Percentiles rank a stretch among this genome's conserved stretches.
These are phyloP conservation scores for Agelastica alni DNA, from an alignment of 2,888 invertebrate species.

Conservation along the genomic window DNA sequence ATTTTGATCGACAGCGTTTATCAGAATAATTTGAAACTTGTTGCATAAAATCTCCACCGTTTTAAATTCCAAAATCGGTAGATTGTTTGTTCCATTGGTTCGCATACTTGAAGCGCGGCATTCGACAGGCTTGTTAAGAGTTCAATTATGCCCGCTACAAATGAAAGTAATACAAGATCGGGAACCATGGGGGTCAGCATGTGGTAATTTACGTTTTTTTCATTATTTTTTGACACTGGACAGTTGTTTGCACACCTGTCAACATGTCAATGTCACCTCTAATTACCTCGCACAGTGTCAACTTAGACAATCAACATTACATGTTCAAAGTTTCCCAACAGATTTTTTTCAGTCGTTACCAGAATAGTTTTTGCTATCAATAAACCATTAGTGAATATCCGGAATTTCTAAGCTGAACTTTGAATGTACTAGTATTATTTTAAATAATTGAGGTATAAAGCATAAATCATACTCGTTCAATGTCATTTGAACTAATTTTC, in stretches of 20 bases:
- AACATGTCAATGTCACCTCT: constrained; percentile 1
- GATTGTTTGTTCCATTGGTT: constrained; percentile 52
- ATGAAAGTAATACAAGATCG: constrained; percentile 87
- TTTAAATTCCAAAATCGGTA: constrained; percentile 67
- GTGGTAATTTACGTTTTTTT: constrained; percentile 52
- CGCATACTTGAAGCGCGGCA: constrained; percentile 48
- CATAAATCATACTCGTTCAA: no score
- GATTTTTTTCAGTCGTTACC: no score
- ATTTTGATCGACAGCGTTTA: constrained; percentile 74
- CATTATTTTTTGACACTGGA: constrained; percentile 17
- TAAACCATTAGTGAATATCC: no score
- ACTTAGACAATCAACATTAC: no score
- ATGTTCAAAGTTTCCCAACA: no score
- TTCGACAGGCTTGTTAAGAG: constrained; percentile 74
- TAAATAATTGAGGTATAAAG: no score
- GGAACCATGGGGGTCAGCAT: constrained; percentile 72
- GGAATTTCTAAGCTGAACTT: no score
- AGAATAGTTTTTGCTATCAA: no score
- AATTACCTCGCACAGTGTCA: neutral
- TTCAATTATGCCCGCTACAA: constrained; percentile 90
- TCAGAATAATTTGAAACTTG: constrained; percentile 83
- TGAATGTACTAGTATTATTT: no score
- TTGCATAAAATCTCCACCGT: constrained; percentile 81
- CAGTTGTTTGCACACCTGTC: constrained; percentile 15
- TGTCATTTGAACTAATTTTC: no score